Conservation (phyloP, 2,113 vertebrate genomes). For the Opisthocomus hoazin region DNA sequence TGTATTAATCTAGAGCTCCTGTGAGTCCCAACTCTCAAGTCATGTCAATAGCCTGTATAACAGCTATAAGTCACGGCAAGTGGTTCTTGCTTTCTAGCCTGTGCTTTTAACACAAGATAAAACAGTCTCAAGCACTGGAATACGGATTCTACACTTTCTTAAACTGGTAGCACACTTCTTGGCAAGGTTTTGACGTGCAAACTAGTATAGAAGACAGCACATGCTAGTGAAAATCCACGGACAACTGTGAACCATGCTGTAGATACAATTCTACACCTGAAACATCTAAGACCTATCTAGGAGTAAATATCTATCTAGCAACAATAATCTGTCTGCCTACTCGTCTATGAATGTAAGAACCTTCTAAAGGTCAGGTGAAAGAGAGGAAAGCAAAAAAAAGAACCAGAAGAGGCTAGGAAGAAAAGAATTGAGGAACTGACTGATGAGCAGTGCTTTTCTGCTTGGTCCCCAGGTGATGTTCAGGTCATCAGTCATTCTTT, state of each 20-base stretch:
- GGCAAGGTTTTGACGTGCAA: not conserved
- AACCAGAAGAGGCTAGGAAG: not conserved
- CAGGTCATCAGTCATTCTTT: not conserved
- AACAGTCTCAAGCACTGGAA: not conserved
- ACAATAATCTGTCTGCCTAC: not conserved
- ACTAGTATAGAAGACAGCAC: fast-evolving
- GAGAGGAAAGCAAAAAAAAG: not conserved
- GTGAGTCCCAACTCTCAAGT: not conserved
- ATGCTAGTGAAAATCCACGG: not conserved
- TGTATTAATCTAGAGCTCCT: not conserved
- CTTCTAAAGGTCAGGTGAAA: not conserved
- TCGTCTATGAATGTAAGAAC: not conserved
- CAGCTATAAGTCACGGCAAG: not conserved
- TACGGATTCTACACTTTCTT: not conserved
- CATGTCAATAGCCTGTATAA: not conserved
- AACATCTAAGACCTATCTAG: not conserved
- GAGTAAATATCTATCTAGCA: not conserved
- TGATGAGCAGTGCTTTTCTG: not conserved
- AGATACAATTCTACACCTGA: not conserved
- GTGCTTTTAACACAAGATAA: not conserved
- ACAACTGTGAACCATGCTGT: not conserved
- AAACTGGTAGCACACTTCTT: not conserved
- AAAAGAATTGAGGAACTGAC: not conserved
- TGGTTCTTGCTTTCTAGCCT: not conserved
- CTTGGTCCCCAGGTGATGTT: not conserved